Evolutionary conservation across 1,140 invertebrate genomes (phyloP).

Genomic region (Aphelinus atriplicis): DNA sequence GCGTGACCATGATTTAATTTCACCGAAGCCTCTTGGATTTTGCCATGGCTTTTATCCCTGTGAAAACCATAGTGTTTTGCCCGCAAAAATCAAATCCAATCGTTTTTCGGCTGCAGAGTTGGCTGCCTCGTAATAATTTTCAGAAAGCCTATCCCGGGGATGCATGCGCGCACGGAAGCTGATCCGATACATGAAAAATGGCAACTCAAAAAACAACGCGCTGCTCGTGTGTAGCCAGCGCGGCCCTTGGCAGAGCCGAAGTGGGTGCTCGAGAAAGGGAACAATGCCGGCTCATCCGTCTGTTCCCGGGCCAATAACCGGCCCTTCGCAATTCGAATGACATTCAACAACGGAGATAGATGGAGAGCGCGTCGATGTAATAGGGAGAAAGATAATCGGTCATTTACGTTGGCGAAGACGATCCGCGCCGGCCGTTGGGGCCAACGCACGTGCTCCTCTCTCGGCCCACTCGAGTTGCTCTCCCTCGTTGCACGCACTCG

Average conservation of each 20-base stretch:
- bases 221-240: too few species aligned
- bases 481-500: slow-evolving; percentile 42
- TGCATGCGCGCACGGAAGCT: too few species aligned
- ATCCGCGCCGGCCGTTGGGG: not conserved
- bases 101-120: too few species aligned
- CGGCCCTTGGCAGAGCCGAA: not conserved
- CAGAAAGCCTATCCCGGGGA: too few species aligned
- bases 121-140: too few species aligned
- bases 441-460: slow-evolving; percentile 7
- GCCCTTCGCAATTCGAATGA: slow-evolving; percentile 17
- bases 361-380: too few species aligned
- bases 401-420: slow-evolving; percentile 19
- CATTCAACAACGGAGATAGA: slow-evolving; percentile 18
- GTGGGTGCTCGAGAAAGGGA: slow-evolving; percentile 1
- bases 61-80: too few species aligned
- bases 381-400: slow-evolving; percentile 31
- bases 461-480: not conserved
- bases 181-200: too few species aligned
- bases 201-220: too few species aligned
- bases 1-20: slow-evolving; percentile 25
- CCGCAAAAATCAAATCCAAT: too few species aligned
- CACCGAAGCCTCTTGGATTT: too few species aligned
- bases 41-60: too few species aligned
- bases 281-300: not conserved
- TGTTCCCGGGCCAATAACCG: not conserved